phyloP scores from a whole-genome alignment of 2,113 vertebrate species.

The Datnioides undecimradiatus region DNA sequence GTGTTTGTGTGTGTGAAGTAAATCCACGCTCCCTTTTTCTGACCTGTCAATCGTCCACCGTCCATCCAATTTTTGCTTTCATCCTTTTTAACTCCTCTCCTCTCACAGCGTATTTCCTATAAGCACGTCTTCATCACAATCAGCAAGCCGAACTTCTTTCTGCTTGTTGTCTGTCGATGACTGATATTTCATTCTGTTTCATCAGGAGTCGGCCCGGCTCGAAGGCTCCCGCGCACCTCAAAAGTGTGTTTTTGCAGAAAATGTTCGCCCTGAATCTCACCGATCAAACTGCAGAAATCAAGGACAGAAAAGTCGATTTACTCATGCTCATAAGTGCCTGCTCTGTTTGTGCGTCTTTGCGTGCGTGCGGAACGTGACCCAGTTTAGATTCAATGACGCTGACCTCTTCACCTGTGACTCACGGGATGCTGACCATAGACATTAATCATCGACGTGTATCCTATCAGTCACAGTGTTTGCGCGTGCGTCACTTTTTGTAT shows the following conservation, averaged over 20 bases:
- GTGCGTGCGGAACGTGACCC: constrained; percentile 44
- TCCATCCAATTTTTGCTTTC: constrained; percentile 20
- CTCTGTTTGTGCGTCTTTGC: constrained; percentile 5
- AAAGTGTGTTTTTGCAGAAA: constrained; percentile 15
- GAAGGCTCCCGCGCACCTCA: constrained; percentile 17
- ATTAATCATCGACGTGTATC: constrained; percentile 39
- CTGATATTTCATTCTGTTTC: constrained; percentile 76
- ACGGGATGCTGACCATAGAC: constrained; percentile 17
- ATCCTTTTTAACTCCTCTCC: constrained; percentile 12
- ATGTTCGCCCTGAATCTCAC: constrained; percentile 1
- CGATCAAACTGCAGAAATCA: constrained; percentile 17
- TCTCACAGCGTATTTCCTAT: background rate
- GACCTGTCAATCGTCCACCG: constrained; percentile 32
- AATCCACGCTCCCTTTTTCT: constrained; percentile 30
- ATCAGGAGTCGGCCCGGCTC: constrained; percentile 49
- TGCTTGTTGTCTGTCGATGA: constrained; percentile 44
- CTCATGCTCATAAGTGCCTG: background rate
- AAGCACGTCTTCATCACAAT: constrained; percentile 38
- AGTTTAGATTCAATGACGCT: constrained; percentile 40
- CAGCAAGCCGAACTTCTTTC: background rate
- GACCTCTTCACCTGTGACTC: constrained; percentile 61
- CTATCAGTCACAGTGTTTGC: constrained; percentile 19
- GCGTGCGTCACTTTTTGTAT: constrained; percentile 15
- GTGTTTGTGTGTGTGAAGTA: background rate
- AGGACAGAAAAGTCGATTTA: constrained; percentile 31